phyloP scores from a whole-genome alignment of 2,797 vertebrate genomes.

The Sardinella longiceps region DNA sequence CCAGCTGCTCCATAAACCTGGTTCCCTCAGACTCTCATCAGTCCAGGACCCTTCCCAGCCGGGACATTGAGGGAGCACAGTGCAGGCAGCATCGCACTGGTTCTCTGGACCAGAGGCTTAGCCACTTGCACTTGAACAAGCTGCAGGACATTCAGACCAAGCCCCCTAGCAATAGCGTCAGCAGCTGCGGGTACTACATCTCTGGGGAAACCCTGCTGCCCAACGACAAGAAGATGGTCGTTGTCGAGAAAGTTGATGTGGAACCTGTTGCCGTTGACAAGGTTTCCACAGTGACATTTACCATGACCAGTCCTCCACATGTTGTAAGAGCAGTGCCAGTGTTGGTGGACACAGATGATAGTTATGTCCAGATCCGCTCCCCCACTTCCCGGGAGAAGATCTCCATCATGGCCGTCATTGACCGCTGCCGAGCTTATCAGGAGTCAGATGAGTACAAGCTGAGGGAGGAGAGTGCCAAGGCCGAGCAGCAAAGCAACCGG shows the following conservation, averaged over 20 bases:
- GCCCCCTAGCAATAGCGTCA: neutral
- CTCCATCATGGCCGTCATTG: slow-evolving; percentile 76
- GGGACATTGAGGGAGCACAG: slow-evolving; percentile 30
- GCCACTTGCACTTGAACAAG: slow-evolving; percentile 31
- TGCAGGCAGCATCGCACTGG: slow-evolving; percentile 57
- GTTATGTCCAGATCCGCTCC: slow-evolving; percentile 80
- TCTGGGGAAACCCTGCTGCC: slow-evolving; percentile 69
- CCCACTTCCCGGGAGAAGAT: slow-evolving; percentile 82
- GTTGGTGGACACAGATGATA: slow-evolving; percentile 40
- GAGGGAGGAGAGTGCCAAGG: slow-evolving; percentile 59
- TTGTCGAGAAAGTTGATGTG: slow-evolving; percentile 76
- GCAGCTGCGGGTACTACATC: slow-evolving; percentile 60
- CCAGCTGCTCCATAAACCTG: slow-evolving; percentile 54
- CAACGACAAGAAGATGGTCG: slow-evolving; percentile 66
- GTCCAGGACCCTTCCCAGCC: neutral
- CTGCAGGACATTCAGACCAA: slow-evolving; percentile 53
- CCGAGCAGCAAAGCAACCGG: slow-evolving; percentile 31
- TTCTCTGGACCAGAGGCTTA: slow-evolving; percentile 56
- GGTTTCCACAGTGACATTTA: neutral
- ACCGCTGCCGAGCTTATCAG: slow-evolving; percentile 82
- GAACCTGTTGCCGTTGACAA: neutral
- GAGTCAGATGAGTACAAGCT: slow-evolving; percentile 75
- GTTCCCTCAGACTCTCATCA: neutral
- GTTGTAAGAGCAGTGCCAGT: neutral
- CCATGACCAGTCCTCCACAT: neutral